phyloP scores from a whole-genome alignment of 2,888 invertebrate species.

The Acanthosoma haemorrhoidale region DNA sequence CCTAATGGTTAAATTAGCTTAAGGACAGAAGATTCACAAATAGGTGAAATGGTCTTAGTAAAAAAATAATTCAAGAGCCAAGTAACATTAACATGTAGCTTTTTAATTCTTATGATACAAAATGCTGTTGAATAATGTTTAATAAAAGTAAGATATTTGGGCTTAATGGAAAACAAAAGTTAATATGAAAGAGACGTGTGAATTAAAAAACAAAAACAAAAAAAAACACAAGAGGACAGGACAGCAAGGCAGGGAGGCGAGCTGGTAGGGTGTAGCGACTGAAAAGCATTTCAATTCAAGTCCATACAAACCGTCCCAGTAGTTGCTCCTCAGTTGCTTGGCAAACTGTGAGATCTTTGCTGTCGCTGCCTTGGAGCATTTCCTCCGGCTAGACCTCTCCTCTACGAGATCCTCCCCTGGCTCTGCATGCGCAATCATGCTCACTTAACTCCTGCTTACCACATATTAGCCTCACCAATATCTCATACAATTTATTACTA shows the following conservation, averaged over 20 bases:
- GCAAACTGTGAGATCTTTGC: slow-evolving; percentile 46
- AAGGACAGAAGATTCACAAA: too few relatives aligned
- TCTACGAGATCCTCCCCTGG: slow-evolving; percentile 28
- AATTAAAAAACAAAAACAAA: neutral
- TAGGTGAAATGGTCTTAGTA: too few relatives aligned
- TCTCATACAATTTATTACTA: slow-evolving; percentile 7
- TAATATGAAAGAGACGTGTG: too few relatives aligned
- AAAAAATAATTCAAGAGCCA: too few relatives aligned
- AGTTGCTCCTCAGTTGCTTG: slow-evolving; percentile 45
- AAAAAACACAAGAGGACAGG: neutral
- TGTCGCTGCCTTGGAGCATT: slow-evolving; percentile 45
- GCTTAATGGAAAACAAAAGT: neutral
- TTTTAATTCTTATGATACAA: too few relatives aligned
- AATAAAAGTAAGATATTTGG: neutral
- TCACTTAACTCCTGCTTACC: slow-evolving; percentile 27
- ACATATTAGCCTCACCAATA: slow-evolving; percentile 23
- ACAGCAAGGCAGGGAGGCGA: neutral
- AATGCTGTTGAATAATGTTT: too few relatives aligned
- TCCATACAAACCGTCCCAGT: slow-evolving; percentile 44
- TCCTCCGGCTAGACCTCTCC: slow-evolving; percentile 42
- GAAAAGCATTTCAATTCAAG: slow-evolving; percentile 15
- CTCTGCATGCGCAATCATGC: slow-evolving; percentile 29
- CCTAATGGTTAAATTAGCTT: too few relatives aligned
- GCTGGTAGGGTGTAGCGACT: neutral
- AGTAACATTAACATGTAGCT: too few relatives aligned